These are phyloP conservation scores for Melikaiella ostensackeni DNA, from an alignment of 2,888 invertebrate species.

Conservation along the genomic window DNA sequence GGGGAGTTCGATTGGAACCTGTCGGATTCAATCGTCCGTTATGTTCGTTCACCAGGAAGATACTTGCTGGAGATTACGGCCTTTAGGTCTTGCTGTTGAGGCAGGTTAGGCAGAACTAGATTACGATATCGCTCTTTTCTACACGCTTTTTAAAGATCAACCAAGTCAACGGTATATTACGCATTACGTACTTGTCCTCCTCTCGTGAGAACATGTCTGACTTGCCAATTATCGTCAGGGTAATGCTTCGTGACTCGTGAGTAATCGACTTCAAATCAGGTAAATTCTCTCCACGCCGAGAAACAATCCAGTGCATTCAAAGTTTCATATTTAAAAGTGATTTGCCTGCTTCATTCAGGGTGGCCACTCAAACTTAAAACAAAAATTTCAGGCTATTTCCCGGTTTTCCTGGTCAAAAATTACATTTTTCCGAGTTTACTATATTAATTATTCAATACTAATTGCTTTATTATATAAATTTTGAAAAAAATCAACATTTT, in stretches of 20 bases:
- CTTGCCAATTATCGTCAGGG: neutral
- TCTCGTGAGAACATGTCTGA: neutral
- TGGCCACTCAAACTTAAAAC: no score
- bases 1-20: slow-evolving; percentile 35
- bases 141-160: neutral
- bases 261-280: neutral
- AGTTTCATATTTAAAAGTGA: no score
- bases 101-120: slow-evolving; percentile 22
- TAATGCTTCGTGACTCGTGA: neutral
- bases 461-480: no score
- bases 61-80: neutral
- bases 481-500: no score
- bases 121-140: slow-evolving; percentile 5
- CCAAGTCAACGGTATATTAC: neutral
- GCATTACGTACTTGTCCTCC: neutral
- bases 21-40: slow-evolving; percentile 40
- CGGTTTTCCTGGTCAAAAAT: no score
- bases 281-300: neutral
- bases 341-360: no score
- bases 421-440: no score
- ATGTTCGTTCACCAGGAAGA: slow-evolving; percentile 38
- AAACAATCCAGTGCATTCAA: no score
- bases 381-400: no score
- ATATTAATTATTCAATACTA: no score
- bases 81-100: slow-evolving; percentile 30